These are phyloP conservation scores for Aplocera efformata DNA, from an alignment of 2,888 invertebrate genomes.

Conservation along the genomic window DNA sequence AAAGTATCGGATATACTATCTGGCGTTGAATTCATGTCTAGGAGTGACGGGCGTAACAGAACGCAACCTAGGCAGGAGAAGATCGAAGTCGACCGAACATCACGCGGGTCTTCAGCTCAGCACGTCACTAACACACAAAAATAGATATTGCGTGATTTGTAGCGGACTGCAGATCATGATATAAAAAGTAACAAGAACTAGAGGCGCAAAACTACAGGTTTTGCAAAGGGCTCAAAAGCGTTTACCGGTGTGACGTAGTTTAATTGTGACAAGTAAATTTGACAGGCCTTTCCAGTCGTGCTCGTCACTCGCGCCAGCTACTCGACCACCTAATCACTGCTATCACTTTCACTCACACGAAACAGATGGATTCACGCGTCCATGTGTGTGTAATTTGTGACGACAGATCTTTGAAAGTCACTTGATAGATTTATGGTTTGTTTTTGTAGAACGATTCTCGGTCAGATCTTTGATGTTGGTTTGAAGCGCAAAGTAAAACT, in stretches of 20 bases:
- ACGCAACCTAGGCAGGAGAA: too few relatives aligned
- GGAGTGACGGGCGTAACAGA: too few relatives aligned
- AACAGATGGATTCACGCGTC: slow-evolving; percentile 32
- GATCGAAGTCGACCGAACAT: too few relatives aligned
- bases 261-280: slow-evolving; percentile 49
- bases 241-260: slow-evolving; percentile 31
- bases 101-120: too few relatives aligned
- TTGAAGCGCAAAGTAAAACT: too few relatives aligned
- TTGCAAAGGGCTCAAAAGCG: neutral
- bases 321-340: slow-evolving; percentile 41
- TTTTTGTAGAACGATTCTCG: slow-evolving; percentile 26
- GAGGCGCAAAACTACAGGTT: neutral
- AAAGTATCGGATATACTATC: too few relatives aligned
- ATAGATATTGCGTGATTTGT: too few relatives aligned
- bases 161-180: too few relatives aligned
- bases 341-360: slow-evolving; percentile 47
- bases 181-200: too few relatives aligned
- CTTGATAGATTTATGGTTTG: slow-evolving; percentile 42
- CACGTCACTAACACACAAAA: too few relatives aligned
- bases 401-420: slow-evolving; percentile 40
- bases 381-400: slow-evolving; percentile 35
- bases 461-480: neutral
- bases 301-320: slow-evolving; percentile 19
- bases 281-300: slow-evolving; percentile 44
- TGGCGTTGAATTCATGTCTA: too few relatives aligned